Base-by-base conservation (phyloP, 2,113 vertebrate species). In the Salminus brasiliensis region DNA sequence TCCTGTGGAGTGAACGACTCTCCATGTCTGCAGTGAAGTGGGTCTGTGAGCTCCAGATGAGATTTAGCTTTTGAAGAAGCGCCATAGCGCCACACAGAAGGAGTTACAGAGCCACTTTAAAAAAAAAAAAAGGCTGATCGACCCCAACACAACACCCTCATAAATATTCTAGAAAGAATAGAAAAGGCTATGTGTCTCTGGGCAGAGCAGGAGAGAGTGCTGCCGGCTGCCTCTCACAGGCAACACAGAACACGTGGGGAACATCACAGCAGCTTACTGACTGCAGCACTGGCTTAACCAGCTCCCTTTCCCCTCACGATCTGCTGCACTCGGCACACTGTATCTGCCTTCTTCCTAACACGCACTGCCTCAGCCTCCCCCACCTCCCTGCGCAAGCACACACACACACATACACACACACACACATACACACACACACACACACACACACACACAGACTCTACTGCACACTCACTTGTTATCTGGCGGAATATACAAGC, bases 241-340 rank as follows among this genome's bases (percentile, higher is more conserved):
- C 43, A 15, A 45, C 43, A 45, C 12, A 6, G 12, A 39, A n/a
- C 18, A 45, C 23, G 12, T 63, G 57, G 73, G 60, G 47, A 59
- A 47, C 59, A 65, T 49, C 43, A 21, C 60, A 76, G 30, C 5
- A 47, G 32, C 74, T 55, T 55, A 55, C 13, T 67, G 23, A 67
- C 74, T 57, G 47, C 63, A 76, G 47, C 16, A 30, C 4, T 67
- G 1, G 27, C 30, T 76, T 45, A 45, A 67, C 39, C 45, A 53
- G 18, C 18, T 41, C 47, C 55, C 23, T 45, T 32, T 25, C 47
- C 55, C 60, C 7, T 3, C n/a, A n/a, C n/a, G n/a, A n/a, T n/a
- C n/a, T n/a, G n/a, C n/a, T n/a, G n/a, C n/a, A n/a, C n/a, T n/a
- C n/a, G n/a, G n/a, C n/a, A n/a, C n/a, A n/a, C n/a, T n/a, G n/a